A percentile compares a stretch with the other conserved stretches of the same genome.
Conservation (phyloP, 2,888 invertebrate genomes). For the Netelia fuscicornis region DNA sequence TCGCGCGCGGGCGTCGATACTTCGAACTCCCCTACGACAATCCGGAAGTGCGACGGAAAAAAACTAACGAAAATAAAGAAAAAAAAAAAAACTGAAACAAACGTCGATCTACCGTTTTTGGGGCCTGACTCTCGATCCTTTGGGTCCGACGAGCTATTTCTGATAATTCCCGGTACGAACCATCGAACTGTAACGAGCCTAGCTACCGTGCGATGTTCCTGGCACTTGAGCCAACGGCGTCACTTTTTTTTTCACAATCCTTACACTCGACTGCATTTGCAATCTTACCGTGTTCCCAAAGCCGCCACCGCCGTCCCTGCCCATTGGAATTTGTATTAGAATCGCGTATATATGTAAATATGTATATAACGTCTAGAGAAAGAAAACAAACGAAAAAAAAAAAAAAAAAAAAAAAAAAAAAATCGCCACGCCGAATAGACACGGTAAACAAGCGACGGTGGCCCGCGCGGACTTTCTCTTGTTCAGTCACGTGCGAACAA, state of each 20-base stretch:
- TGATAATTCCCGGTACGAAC: too few relatives aligned
- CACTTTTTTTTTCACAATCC: background rate
- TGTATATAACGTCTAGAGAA: background rate
- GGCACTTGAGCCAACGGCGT: too few relatives aligned
- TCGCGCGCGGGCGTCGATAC: background rate
- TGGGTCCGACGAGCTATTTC: too few relatives aligned
- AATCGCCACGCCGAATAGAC: conserved; percentile 64
- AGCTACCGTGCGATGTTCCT: too few relatives aligned
- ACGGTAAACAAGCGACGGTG: conserved; percentile 62
- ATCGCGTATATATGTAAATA: too few relatives aligned
- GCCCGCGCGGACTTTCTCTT: conserved; percentile 64
- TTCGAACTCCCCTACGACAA: conserved; percentile 1
- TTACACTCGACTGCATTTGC: background rate
- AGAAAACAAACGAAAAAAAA: background rate
- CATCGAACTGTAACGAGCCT: too few relatives aligned
- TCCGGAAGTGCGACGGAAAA: conserved; percentile 10
- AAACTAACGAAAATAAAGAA: background rate
- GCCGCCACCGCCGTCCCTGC: background rate
- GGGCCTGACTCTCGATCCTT: background rate
- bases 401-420: conserved; percentile 57
- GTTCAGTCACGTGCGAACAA: conserved; percentile 70
- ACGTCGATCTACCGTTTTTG: background rate
- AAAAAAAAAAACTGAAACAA: background rate
- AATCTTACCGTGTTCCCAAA: background rate
- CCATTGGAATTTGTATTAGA: background rate